Percentiles rank a stretch among this genome's conserved stretches.
phyloP scores from a whole-genome alignment of 2,888 invertebrate species.

The Coenonympha arcania region DNA sequence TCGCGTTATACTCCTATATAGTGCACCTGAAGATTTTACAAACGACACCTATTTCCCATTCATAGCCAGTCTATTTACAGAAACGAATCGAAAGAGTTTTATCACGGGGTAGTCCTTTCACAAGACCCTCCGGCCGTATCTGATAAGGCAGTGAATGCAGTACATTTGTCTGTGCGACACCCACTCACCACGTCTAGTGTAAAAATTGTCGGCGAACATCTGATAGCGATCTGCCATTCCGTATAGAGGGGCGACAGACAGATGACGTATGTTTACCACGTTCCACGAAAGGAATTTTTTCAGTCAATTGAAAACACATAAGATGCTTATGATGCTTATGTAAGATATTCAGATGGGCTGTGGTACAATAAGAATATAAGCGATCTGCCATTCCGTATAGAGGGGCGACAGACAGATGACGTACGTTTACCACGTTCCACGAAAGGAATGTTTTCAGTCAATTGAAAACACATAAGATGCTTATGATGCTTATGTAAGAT shows the following conservation, averaged over 20 bases:
- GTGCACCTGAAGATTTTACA: conserved; percentile 44
- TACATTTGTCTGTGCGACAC: conserved; percentile 68
- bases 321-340: neutral
- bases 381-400: conserved; percentile 55
- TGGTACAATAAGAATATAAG: conserved; percentile 3
- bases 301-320: neutral
- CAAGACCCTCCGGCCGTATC: conserved; percentile 64
- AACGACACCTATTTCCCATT: conserved; percentile 63
- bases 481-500: neutral
- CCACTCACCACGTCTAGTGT: conserved; percentile 63
- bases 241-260: conserved; percentile 28
- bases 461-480: neutral
- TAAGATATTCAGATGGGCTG: neutral
- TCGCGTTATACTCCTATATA: too few relatives aligned
- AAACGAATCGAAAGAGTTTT: conserved; percentile 64
- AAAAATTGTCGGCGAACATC: conserved; percentile 68
- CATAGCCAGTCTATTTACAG: conserved; percentile 61
- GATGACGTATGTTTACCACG: conserved; percentile 16
- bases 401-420: conserved; percentile 24
- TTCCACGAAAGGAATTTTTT: neutral
- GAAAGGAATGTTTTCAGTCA: neutral
- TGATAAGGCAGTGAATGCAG: conserved; percentile 66
- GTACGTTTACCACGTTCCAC: conserved; percentile 9
- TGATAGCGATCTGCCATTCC: conserved; percentile 69
- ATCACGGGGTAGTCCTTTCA: conserved; percentile 60